A percentile compares a stretch with the other conserved stretches of the same genome.
phyloP scores from a whole-genome alignment of 2,797 vertebrate species.

The Anguilla pacifica region DNA sequence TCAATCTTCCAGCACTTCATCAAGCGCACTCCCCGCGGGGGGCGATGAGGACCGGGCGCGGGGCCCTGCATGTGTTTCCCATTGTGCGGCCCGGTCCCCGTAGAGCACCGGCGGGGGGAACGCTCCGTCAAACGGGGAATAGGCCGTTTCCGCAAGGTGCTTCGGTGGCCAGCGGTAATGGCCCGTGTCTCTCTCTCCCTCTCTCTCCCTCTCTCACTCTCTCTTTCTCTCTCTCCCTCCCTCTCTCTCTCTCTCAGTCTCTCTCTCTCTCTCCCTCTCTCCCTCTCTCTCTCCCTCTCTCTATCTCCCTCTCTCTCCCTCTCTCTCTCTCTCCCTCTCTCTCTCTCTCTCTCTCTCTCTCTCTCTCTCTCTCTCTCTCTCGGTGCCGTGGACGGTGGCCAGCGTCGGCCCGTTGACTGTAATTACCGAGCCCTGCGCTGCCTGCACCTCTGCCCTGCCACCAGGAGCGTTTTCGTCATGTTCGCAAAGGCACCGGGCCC shows the following conservation, averaged over 20 bases:
- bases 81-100: slow-evolving; percentile 19
- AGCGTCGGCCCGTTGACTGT: not conserved
- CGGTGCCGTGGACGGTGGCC: not conserved
- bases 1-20: slow-evolving; percentile 22
- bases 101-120: slow-evolving; percentile 7
- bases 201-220: too few species aligned
- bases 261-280: too few species aligned
- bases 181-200: not conserved
- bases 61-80: slow-evolving; percentile 32
- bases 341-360: too few species aligned
- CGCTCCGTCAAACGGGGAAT: not conserved
- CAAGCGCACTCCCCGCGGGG: not conserved
- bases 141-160: slow-evolving; percentile 29
- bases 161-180: slow-evolving; percentile 25
- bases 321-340: not conserved
- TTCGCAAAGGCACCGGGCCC: not conserved
- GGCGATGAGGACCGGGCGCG: not conserved
- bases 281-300: too few species aligned
- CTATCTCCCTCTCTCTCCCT: too few species aligned
- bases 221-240: too few species aligned
- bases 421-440: not conserved
- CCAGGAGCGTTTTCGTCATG: not conserved
- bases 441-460: not conserved
- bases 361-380: not conserved
- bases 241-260: too few species aligned